Percentiles rank a stretch among this genome's conserved stretches.
Evolutionary conservation across 2,113 vertebrate genomes (phyloP).

Genomic region (Pantherophis guttatus): DNA sequence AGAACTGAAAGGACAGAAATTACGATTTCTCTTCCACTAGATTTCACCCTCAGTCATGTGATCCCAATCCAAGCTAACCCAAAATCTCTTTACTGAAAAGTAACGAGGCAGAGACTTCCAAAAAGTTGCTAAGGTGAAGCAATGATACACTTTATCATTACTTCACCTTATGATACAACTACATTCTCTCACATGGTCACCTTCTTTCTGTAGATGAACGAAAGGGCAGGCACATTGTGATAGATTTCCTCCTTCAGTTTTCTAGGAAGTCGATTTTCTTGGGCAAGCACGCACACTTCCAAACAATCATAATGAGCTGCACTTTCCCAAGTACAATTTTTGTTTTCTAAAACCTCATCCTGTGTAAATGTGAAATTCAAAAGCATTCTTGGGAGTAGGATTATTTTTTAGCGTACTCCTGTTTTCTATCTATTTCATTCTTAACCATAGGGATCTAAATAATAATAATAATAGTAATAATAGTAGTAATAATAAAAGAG

Average conservation of each 20-base stretch:
- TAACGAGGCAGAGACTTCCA: not conserved
- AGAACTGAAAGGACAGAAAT: not conserved
- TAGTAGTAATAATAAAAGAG: not conserved
- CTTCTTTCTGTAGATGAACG: not conserved
- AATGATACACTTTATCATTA: too few species aligned
- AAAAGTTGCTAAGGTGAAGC: not conserved
- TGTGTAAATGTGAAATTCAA: not conserved
- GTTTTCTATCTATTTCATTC: not conserved
- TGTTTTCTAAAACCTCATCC: not conserved
- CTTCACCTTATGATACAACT: not conserved
- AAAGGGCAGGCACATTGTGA: not conserved
- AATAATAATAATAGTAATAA: not conserved
- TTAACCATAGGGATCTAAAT: not conserved
- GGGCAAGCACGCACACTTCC: not conserved
- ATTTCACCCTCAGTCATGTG: not conserved
- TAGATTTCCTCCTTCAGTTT: not conserved
- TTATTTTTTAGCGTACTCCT: not conserved
- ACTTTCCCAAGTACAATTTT: not conserved
- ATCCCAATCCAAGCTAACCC: not conserved
- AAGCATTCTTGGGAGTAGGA: not conserved
- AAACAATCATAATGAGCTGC: not conserved
- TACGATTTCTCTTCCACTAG: not conserved
- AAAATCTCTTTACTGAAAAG: not conserved
- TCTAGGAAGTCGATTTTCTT: not conserved
- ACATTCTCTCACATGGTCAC: not conserved